Evolutionary conservation across 1,140 invertebrate genomes (phyloP).

Genomic region (Holotrichia oblita): DNA sequence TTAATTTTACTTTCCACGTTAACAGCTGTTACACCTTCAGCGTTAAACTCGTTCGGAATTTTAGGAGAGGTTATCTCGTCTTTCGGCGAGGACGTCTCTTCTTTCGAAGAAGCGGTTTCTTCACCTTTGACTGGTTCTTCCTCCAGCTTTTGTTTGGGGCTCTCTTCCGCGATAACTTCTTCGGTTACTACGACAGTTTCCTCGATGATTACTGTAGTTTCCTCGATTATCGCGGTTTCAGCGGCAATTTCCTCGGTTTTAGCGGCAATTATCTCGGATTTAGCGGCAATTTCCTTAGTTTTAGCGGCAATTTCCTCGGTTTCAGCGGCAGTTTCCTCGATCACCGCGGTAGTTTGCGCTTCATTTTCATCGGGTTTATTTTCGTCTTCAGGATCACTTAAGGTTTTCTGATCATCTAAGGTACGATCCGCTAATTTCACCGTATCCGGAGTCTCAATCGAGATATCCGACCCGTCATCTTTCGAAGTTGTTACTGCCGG

Average conservation of each 20-base stretch:
- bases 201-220: too few species aligned
- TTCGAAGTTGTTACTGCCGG: conserved; percentile 52
- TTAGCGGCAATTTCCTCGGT: too few species aligned
- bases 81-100: not conserved
- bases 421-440: conserved; percentile 31
- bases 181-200: too few species aligned
- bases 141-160: not conserved
- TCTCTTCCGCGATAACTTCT: too few species aligned
- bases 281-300: too few species aligned
- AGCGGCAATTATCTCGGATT: too few species aligned
- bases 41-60: conserved; percentile 40
- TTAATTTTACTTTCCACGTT: conserved; percentile 10
- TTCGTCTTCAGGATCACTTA: conserved; percentile 19
- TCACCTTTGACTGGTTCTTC: conserved; percentile 10
- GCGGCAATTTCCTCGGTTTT: too few species aligned
- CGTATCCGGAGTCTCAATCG: conserved; percentile 49
- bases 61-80: conserved; percentile 43
- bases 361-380: not conserved
- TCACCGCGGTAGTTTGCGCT: not conserved
- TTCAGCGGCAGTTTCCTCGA: too few species aligned
- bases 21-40: conserved; percentile 34
- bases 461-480: conserved; percentile 49
- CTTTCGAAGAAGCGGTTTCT: not conserved
- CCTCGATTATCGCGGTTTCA: too few species aligned
- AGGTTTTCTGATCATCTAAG: not conserved